Conservation (phyloP, 2,888 invertebrate genomes). For the Campoplex nolae region DNA sequence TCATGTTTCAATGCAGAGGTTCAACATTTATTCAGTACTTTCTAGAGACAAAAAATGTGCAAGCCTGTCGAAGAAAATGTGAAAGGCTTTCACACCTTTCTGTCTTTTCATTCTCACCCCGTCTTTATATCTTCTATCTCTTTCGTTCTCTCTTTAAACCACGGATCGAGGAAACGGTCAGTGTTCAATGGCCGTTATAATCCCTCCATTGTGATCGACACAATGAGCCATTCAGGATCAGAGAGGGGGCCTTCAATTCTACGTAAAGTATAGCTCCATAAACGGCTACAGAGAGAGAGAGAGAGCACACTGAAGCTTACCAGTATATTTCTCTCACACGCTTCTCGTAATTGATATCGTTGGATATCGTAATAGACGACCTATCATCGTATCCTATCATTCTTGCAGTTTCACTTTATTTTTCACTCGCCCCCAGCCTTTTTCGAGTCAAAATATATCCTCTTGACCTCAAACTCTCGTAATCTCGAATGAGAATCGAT, state of each 20-base stretch:
- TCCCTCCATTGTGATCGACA: slow-evolving; percentile 79
- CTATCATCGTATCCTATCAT: slow-evolving; percentile 62
- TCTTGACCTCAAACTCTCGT: slow-evolving; percentile 41
- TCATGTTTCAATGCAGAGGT: neutral
- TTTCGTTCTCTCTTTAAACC: neutral
- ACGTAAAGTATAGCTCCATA: slow-evolving; percentile 78
- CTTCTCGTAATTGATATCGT: slow-evolving; percentile 74
- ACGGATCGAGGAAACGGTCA: slow-evolving; percentile 68
- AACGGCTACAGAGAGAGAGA: slow-evolving; percentile 73
- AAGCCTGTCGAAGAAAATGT: neutral
- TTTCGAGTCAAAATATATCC: slow-evolving; percentile 36
- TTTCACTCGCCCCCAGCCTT: slow-evolving; percentile 4
- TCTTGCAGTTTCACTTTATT: slow-evolving; percentile 50
- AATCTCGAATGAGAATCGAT: slow-evolving; percentile 24
- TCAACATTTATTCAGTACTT: neutral
- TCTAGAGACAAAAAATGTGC: neutral
- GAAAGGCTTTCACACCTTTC: slow-evolving; percentile 39
- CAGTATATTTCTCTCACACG: slow-evolving; percentile 42
- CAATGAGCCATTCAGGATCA: slow-evolving; percentile 75
- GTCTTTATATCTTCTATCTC: neutral
- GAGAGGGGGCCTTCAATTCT: slow-evolving; percentile 75
- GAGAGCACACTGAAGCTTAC: slow-evolving; percentile 24
- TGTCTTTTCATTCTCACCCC: slow-evolving; percentile 6
- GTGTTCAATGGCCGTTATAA: slow-evolving; percentile 78
- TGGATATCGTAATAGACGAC: slow-evolving; percentile 72